Conservation (phyloP, 2,113 vertebrate genomes). For the Tupaia chinensis region DNA sequence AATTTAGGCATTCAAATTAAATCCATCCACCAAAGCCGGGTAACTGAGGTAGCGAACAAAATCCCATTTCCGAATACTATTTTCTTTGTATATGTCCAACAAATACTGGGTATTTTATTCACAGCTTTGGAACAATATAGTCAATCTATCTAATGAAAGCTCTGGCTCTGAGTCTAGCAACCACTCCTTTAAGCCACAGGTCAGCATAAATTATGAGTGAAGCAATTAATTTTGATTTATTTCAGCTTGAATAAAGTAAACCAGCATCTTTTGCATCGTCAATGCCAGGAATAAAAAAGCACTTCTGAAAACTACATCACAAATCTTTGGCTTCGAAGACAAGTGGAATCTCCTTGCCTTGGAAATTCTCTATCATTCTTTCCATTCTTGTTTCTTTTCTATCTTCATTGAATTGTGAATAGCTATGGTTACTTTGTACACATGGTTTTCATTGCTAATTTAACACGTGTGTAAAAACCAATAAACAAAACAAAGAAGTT, state of each 20-base stretch:
- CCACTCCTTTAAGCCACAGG: constrained; percentile 39
- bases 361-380: background rate
- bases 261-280: constrained; percentile 47
- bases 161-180: background rate
- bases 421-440: constrained; percentile 23
- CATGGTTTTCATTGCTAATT: constrained; percentile 74
- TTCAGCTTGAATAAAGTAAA: constrained; percentile 53
- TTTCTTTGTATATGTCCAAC: background rate
- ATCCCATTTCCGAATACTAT: background rate
- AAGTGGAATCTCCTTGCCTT: constrained; percentile 7
- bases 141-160: constrained; percentile 39
- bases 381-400: background rate
- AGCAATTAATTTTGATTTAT: constrained; percentile 70
- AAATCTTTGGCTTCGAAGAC: constrained; percentile 14
- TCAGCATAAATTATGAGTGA: constrained; percentile 61
- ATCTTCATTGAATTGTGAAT: background rate
- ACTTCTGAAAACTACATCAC: constrained; percentile 47
- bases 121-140: background rate
- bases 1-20: constrained; percentile 46
- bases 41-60: constrained; percentile 33
- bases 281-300: constrained; percentile 62
- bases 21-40: background rate
- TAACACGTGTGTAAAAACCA: constrained; percentile 66
- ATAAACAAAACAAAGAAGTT: constrained; percentile 65
- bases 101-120: background rate